Percentiles rank a stretch among this genome's conserved stretches.
Evolutionary conservation across 2,113 vertebrate species (phyloP).

Genomic region (Paracanthobrama guichenoti): DNA sequence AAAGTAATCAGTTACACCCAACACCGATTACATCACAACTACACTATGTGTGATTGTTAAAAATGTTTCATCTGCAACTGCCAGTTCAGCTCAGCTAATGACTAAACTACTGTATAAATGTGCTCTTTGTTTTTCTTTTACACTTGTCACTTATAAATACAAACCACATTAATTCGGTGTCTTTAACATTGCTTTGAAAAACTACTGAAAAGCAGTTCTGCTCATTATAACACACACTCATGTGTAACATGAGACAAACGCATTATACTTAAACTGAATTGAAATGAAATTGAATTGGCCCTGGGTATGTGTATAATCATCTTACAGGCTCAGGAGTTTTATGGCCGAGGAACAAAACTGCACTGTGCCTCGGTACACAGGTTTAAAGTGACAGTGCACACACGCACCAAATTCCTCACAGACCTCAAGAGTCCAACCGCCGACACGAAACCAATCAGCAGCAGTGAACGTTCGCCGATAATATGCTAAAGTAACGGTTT

Average conservation of each 20-base stretch:
- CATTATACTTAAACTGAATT: slow-evolving; percentile 35
- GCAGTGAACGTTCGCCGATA: background rate
- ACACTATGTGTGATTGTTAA: background rate
- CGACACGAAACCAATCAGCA: background rate
- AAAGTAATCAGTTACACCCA: too few relatives aligned
- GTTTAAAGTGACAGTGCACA: slow-evolving; percentile 9
- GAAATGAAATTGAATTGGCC: slow-evolving; percentile 43
- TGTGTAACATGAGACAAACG: slow-evolving; percentile 29
- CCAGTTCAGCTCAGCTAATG: background rate
- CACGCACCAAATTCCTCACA: background rate
- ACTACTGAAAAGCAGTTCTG: background rate
- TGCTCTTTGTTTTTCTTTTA: background rate
- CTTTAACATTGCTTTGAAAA: background rate
- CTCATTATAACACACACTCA: slow-evolving; percentile 24
- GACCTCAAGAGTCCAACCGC: background rate
- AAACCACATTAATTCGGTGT: background rate
- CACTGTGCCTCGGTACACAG: background rate
- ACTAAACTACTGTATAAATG: background rate
- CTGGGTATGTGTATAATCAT: slow-evolving; percentile 30
- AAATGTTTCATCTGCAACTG: slow-evolving; percentile 9
- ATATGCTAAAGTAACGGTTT: background rate
- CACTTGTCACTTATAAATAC: slow-evolving; percentile 16
- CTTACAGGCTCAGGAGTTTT: slow-evolving; percentile 34
- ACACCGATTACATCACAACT: background rate
- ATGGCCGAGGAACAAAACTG: background rate